These are phyloP conservation scores for Noctilio leporinus DNA, from an alignment of 2,113 vertebrate genomes.

Conservation along the genomic window DNA sequence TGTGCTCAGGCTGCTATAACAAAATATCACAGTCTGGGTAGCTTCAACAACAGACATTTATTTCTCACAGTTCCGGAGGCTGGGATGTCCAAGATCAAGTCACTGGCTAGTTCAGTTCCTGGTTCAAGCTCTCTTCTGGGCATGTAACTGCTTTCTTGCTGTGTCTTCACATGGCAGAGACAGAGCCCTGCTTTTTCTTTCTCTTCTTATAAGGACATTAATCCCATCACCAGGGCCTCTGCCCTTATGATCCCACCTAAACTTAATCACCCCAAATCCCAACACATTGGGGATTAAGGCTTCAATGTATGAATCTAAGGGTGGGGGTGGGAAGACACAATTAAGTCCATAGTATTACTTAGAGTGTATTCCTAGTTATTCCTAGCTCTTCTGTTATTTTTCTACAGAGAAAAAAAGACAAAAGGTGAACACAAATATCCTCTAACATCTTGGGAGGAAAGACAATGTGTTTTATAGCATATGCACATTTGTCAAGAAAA, in stretches of 20 bases:
- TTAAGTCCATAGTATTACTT: neutral
- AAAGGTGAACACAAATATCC: neutral
- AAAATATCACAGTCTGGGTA: neutral
- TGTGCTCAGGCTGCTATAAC: neutral
- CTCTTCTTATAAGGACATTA: neutral
- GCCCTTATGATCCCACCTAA: neutral
- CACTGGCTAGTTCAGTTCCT: neutral
- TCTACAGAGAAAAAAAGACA: neutral
- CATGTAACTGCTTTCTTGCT: neutral
- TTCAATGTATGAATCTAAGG: neutral
- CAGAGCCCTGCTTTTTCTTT: neutral
- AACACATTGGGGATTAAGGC: neutral
- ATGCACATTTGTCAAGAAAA: constrained; percentile 61
- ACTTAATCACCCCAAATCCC: neutral
- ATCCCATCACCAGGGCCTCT: neutral
- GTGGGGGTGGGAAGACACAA: no score
- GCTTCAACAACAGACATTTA: neutral
- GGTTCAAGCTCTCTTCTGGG: neutral
- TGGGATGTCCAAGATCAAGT: neutral
- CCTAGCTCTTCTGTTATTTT: neutral
- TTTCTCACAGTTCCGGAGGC: neutral
- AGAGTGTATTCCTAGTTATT: neutral
- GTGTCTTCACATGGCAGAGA: neutral
- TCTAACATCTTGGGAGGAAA: neutral
- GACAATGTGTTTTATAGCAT: constrained; percentile 66